Percentiles rank a stretch among this genome's conserved stretches.
Evolutionary conservation across 2,797 vertebrate species (phyloP).

Genomic region (Trematomus bernacchii): DNA sequence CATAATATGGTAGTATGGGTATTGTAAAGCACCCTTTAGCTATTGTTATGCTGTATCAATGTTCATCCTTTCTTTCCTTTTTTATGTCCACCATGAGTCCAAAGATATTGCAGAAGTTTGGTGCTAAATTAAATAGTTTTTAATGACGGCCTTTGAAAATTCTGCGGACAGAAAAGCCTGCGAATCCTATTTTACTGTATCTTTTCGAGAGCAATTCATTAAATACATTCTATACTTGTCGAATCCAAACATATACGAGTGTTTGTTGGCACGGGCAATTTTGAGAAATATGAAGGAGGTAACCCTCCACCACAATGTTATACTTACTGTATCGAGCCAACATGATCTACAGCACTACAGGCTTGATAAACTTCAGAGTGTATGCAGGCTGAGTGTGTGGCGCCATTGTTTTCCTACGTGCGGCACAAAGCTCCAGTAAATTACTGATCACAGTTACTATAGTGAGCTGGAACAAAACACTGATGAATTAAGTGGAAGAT

Average conservation of each 20-base stretch:
- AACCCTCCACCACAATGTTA: neutral
- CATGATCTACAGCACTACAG: neutral
- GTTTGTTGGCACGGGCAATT: neutral
- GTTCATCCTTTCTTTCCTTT: neutral
- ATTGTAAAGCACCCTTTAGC: neutral
- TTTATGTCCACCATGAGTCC: neutral
- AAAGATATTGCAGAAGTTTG: neutral
- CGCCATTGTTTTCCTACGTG: constrained; percentile 1
- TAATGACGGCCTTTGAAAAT: neutral
- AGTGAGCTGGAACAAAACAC: constrained; percentile 40
- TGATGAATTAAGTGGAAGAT: constrained; percentile 38
- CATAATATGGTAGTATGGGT: too few species aligned
- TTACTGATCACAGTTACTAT: constrained; percentile 42
- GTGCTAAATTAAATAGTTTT: neutral
- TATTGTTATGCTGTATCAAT: neutral
- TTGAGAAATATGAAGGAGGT: neutral
- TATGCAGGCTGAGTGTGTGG: neutral
- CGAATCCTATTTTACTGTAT: neutral
- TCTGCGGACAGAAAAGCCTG: neutral
- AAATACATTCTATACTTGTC: neutral
- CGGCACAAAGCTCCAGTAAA: constrained; percentile 23
- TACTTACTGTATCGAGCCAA: constrained; percentile 11
- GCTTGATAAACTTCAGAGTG: constrained; percentile 1
- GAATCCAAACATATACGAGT: constrained; percentile 10
- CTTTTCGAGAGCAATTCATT: neutral